Evolutionary conservation across 2,888 invertebrate genomes (phyloP).

Genomic region (Proisotoma minuta): DNA sequence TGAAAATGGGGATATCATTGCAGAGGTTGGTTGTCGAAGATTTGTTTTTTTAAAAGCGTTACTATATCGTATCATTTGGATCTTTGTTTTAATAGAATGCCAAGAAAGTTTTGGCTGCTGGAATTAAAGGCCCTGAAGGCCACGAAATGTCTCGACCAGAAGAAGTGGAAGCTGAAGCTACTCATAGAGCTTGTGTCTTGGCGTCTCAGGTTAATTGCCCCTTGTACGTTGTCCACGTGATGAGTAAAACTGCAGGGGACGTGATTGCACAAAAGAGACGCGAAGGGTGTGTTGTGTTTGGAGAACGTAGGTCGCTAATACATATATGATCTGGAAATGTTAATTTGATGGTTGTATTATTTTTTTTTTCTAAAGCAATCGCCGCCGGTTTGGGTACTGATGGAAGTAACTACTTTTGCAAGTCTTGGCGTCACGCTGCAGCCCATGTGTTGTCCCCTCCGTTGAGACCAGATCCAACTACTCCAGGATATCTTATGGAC

Average conservation of each 20-base stretch:
- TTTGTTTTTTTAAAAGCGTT: too few species aligned
- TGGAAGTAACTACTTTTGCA: constrained; percentile 74
- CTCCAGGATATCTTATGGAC: constrained; percentile 80
- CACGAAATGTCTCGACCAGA: constrained; percentile 90
- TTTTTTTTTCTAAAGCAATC: constrained; percentile 90
- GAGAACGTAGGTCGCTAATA: too few species aligned
- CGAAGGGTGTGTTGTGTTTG: constrained; percentile 64
- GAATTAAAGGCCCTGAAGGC: constrained; percentile 92
- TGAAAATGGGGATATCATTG: constrained; percentile 92
- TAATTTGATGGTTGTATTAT: too few species aligned
- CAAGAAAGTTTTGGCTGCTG: constrained; percentile 73
- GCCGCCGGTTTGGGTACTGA: constrained; percentile 73
- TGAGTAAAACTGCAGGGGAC: constrained; percentile 85
- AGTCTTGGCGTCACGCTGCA: constrained; percentile 89
- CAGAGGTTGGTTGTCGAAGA: constrained; percentile 56
- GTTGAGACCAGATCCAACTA: constrained; percentile 78
- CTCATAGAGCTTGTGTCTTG: constrained; percentile 85
- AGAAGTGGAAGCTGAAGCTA: constrained; percentile 95
- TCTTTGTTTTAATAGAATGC: constrained; percentile 61
- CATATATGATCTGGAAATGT: too few species aligned
- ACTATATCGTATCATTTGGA: too few species aligned
- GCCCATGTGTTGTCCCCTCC: constrained; percentile 93
- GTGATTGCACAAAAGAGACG: constrained; percentile 64
- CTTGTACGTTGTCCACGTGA: constrained; percentile 88
- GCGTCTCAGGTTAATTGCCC: constrained; percentile 92